Evolutionary conservation across 2,888 invertebrate species (phyloP).

Genomic region (Quadriops clusia): DNA sequence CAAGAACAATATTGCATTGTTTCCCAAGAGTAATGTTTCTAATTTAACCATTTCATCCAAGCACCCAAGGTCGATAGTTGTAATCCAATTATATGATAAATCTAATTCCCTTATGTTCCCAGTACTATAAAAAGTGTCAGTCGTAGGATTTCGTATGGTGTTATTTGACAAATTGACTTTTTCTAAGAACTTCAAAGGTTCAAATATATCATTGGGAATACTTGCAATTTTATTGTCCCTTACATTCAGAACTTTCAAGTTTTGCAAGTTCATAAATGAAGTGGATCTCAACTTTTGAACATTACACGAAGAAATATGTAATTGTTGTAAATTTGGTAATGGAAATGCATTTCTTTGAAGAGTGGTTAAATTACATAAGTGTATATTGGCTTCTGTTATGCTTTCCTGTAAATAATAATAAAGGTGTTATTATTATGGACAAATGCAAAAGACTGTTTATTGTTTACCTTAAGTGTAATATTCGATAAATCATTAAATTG

Average conservation of each 20-base stretch:
- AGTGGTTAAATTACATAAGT: conserved; percentile 9
- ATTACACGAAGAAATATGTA: conserved; percentile 14
- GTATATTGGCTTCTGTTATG: conserved; percentile 8
- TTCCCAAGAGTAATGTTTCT: conserved; percentile 14
- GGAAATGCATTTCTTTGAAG: conserved; percentile 11
- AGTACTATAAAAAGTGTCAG: conserved; percentile 18
- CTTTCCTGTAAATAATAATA: conserved; percentile 11
- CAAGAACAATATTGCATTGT: conserved; percentile 16
- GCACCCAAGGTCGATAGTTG: conserved; percentile 15
- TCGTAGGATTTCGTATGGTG: conserved; percentile 14
- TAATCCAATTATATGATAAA: conserved; percentile 16
- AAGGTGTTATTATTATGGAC: too few relatives aligned
- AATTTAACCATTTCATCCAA: conserved; percentile 16
- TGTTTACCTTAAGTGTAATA: too few relatives aligned
- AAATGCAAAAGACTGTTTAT: too few relatives aligned
- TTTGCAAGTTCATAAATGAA: conserved; percentile 14
- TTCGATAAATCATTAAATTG: too few relatives aligned
- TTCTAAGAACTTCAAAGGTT: conserved; percentile 11
- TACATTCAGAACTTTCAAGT: conserved; percentile 14
- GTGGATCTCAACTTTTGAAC: conserved; percentile 12
- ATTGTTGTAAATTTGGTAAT: conserved; percentile 14
- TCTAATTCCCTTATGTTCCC: conserved; percentile 15
- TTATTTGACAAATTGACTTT: conserved; percentile 16
- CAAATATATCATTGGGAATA: conserved; percentile 18
- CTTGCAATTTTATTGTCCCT: conserved; percentile 14